Conservation (phyloP, 1,140 invertebrate genomes). For the Bombyx mandarina region DNA sequence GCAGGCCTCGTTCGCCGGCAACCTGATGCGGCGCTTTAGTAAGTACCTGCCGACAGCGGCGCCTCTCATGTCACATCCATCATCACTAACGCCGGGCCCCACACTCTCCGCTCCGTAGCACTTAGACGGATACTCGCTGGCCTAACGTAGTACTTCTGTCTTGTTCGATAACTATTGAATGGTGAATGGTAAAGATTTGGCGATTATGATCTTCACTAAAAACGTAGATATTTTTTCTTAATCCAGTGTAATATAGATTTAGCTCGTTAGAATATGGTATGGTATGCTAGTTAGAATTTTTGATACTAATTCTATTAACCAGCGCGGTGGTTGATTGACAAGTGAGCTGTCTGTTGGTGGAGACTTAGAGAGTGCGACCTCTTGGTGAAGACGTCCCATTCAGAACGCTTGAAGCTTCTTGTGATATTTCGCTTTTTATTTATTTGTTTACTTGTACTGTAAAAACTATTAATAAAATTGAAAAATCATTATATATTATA, state of each 20-base stretch:
- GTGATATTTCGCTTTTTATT: conserved; percentile 65
- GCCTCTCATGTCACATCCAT: conserved; percentile 4
- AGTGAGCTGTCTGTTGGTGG: too few species aligned
- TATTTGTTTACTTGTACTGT: conserved; percentile 31
- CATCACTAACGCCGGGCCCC: conserved; percentile 25
- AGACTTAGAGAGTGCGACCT: too few species aligned
- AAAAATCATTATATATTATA: too few species aligned
- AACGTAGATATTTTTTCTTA: conserved; percentile 35
- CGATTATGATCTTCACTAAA: conserved; percentile 45
- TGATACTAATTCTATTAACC: conserved; percentile 3
- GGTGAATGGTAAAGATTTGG: conserved; percentile 56
- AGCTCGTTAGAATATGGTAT: conserved; percentile 28
- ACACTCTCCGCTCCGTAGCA: conserved; percentile 24
- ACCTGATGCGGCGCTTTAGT: conserved; percentile 87
- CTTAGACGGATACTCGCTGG: conserved; percentile 19
- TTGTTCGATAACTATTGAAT: conserved; percentile 25
- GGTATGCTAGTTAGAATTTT: conserved; percentile 50
- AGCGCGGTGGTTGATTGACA: too few species aligned
- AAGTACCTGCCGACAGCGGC: conserved; percentile 72
- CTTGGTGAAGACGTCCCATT: too few species aligned
- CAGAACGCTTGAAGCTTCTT: conserved; percentile 57
- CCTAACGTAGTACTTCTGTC: conserved; percentile 38
- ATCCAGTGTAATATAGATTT: conserved; percentile 18
- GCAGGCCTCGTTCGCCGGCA: conserved; percentile 76
- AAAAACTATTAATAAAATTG: too few species aligned